These are phyloP conservation scores for Panthera uncia DNA, from an alignment of 2,113 vertebrate genomes.

Conservation along the genomic window DNA sequence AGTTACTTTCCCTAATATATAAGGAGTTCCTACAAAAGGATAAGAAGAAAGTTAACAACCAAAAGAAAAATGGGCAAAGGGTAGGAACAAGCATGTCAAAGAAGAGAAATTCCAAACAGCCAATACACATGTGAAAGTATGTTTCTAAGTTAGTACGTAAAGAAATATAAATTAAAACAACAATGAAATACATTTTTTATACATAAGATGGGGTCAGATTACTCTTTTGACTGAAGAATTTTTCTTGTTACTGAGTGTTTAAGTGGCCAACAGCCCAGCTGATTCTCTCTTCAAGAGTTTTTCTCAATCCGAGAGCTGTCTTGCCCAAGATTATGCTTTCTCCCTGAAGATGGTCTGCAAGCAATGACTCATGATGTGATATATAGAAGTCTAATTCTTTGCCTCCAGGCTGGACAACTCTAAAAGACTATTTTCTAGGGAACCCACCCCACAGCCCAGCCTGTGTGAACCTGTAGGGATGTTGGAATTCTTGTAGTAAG, in stretches of 20 bases:
- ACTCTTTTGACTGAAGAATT: not conserved
- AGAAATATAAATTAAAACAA: not conserved
- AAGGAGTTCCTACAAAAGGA: not conserved
- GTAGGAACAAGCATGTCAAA: not conserved
- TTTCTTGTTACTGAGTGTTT: not conserved
- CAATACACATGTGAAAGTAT: not conserved
- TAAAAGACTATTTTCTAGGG: not conserved
- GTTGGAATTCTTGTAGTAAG: not conserved
- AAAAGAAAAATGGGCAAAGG: not conserved
- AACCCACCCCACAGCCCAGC: not conserved
- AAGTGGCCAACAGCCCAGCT: not conserved
- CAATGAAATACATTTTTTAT: not conserved
- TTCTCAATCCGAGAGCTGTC: not conserved
- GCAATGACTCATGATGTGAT: not conserved
- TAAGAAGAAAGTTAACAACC: not conserved
- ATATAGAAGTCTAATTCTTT: not conserved
- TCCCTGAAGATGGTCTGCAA: not conserved
- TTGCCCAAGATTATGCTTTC: not conserved
- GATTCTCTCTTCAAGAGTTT: not conserved
- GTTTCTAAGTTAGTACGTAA: not conserved
- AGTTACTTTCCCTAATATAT: not conserved
- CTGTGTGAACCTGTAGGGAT: not conserved
- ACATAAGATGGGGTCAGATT: not conserved
- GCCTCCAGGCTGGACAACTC: not conserved
- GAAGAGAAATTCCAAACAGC: constrained; percentile 6